Evolutionary conservation across 2,888 invertebrate species (phyloP).

Genomic region (Arctia plantaginis): DNA sequence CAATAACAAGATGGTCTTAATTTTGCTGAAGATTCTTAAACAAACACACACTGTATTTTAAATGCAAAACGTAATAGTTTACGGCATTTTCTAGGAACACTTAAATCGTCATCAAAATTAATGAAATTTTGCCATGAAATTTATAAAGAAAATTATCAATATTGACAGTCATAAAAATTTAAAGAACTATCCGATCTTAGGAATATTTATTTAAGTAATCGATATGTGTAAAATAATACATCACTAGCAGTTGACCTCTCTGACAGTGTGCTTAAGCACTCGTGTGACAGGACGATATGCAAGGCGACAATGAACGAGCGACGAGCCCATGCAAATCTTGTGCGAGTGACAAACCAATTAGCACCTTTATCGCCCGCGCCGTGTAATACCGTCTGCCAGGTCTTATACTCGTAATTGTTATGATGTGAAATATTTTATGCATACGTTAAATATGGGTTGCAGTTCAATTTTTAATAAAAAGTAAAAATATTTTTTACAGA

Average conservation of each 20-base stretch:
- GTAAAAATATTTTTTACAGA: too few relatives aligned
- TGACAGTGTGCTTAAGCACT: slow-evolving; percentile 34
- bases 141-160: background rate
- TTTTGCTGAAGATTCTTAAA: background rate
- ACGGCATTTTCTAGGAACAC: background rate
- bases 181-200: background rate
- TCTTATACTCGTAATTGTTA: slow-evolving; percentile 31
- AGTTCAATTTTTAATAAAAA: background rate
- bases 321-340: slow-evolving; percentile 53
- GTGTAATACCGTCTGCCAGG: slow-evolving; percentile 21
- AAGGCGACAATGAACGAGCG: slow-evolving; percentile 32
- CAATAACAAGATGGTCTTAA: slow-evolving; percentile 3
- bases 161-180: background rate
- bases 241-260: slow-evolving; percentile 54
- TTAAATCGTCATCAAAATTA: background rate
- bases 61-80: background rate
- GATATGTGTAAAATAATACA: slow-evolving; percentile 31
- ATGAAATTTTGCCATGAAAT: background rate
- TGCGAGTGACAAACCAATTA: slow-evolving; percentile 59
- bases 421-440: slow-evolving; percentile 11
- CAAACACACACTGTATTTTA: background rate
- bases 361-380: slow-evolving; percentile 49
- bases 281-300: slow-evolving; percentile 44
- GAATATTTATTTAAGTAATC: slow-evolving; percentile 15
- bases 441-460: background rate